These are phyloP conservation scores for Dusona sp. DNA, from an alignment of 2,888 invertebrate genomes.

Conservation along the genomic window DNA sequence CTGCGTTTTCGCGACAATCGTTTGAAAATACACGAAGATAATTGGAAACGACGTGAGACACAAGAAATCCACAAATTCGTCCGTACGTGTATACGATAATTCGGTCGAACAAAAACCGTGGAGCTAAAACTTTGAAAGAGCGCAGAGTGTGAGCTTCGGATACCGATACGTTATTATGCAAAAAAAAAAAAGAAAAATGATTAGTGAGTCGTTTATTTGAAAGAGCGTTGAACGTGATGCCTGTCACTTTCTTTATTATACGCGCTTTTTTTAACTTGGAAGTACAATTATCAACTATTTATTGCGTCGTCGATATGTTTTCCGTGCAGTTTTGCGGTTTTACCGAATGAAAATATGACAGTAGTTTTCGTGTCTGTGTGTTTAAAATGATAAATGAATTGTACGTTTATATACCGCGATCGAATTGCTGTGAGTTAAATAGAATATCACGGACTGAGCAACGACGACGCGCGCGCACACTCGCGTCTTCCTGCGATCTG, in stretches of 20 bases:
- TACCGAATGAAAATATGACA: neutral
- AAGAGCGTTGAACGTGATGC: conserved; percentile 19
- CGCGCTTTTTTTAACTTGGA: conserved; percentile 5
- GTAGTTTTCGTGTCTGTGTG: neutral
- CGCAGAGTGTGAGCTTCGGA: neutral
- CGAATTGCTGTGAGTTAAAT: neutral
- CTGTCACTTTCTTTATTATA: conserved; percentile 21
- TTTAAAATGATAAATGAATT: neutral
- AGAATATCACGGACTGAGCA: conserved; percentile 54
- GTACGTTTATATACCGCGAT: conserved; percentile 11
- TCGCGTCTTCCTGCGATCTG: conserved; percentile 82
- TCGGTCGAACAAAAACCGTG: neutral
- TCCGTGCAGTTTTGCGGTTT: neutral
- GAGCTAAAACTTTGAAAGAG: neutral
- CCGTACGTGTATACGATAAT: neutral
- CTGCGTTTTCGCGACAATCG: neutral
- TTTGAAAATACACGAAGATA: neutral
- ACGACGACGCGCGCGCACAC: conserved; percentile 77
- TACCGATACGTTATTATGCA: neutral
- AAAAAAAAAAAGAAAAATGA: neutral
- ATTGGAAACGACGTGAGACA: neutral
- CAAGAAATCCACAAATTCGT: conserved; percentile 13
- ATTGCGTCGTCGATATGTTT: neutral
- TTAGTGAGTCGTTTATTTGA: neutral
- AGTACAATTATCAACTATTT: neutral